These are phyloP conservation scores for Spisula solida DNA, from an alignment of 2,888 invertebrate species.

Conservation along the genomic window DNA sequence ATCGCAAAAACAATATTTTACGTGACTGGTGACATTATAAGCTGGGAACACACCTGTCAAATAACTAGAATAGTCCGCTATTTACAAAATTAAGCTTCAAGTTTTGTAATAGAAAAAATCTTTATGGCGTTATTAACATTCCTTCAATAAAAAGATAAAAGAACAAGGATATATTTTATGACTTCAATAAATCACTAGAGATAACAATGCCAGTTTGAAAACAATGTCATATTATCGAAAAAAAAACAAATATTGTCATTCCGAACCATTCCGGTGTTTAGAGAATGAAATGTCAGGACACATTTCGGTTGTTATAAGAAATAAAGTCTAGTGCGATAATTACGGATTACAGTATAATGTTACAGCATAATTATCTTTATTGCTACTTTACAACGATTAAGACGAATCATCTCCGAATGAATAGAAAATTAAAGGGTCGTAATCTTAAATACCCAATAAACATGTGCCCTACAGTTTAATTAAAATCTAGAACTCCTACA, in stretches of 20 bases:
- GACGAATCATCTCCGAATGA: neutral
- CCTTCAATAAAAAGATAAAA: constrained; percentile 24
- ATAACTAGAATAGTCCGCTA: neutral
- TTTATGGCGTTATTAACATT: constrained; percentile 24
- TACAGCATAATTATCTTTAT: neutral
- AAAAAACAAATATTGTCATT: constrained; percentile 13
- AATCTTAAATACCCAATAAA: constrained; percentile 1
- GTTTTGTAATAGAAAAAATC: constrained; percentile 23
- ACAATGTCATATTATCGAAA: constrained; percentile 6
- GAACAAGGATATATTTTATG: constrained; percentile 19
- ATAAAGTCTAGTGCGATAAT: neutral
- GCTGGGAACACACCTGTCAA: constrained; percentile 5
- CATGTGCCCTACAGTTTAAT: neutral
- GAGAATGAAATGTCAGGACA: neutral
- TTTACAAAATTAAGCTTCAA: neutral
- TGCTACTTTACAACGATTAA: neutral
- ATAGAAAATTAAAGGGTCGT: neutral
- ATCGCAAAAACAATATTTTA: neutral
- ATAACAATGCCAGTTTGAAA: neutral
- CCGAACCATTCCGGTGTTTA: neutral
- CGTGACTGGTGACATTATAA: constrained; percentile 13
- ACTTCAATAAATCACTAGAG: constrained; percentile 23
- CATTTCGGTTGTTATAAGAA: neutral
- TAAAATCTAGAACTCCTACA: too few relatives aligned
- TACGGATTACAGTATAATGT: neutral